Evolutionary conservation across 1,140 invertebrate genomes (phyloP).

Genomic region (Ostrea denselamellosa): DNA sequence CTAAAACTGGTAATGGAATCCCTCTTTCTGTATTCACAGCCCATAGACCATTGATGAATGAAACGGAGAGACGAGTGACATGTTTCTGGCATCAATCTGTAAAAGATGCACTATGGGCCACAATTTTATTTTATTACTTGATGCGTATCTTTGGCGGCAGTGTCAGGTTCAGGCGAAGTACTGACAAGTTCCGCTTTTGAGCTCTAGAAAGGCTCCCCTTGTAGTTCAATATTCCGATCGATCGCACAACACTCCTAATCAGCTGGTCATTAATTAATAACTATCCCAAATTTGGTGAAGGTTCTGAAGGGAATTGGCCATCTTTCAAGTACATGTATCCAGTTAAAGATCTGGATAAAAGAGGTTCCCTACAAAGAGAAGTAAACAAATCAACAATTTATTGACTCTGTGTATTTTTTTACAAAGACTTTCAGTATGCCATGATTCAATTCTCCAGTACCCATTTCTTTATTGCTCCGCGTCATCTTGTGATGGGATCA

Average conservation of each 20-base stretch:
- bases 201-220: not conserved
- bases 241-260: slow-evolving; percentile 16
- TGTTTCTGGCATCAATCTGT: slow-evolving; percentile 19
- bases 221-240: not conserved
- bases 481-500: not conserved
- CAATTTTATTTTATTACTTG: slow-evolving; percentile 5
- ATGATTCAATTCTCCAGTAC: not conserved
- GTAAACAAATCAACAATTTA: slow-evolving; percentile 30
- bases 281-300: not conserved
- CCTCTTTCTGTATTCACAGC: slow-evolving; percentile 7
- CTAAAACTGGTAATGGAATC: not conserved
- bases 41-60: not conserved
- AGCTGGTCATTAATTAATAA: slow-evolving; percentile 38
- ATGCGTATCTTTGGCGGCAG: slow-evolving; percentile 20
- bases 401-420: not conserved
- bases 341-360: not conserved
- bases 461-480: not conserved
- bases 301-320: slow-evolving; percentile 8
- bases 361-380: not conserved
- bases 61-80: not conserved
- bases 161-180: not conserved
- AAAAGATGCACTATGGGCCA: not conserved
- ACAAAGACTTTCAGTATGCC: no score
- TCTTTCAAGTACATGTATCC: slow-evolving; percentile 12
- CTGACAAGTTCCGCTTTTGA: slow-evolving; percentile 26